Percentiles rank a stretch among this genome's conserved stretches.
Conservation (phyloP, 2,888 invertebrate species). For the Octonoba sinensis region DNA sequence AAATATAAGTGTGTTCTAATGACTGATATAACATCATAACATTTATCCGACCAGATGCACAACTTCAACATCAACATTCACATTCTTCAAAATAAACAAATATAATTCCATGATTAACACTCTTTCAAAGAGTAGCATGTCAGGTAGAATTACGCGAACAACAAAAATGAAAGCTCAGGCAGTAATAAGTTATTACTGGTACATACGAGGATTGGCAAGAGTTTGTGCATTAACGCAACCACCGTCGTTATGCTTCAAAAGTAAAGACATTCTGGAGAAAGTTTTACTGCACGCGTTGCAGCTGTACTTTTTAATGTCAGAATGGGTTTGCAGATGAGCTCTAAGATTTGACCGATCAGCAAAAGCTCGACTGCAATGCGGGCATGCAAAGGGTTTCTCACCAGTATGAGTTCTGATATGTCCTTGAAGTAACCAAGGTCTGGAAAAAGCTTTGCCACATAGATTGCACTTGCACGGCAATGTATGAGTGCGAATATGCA, state of each 20-base stretch:
- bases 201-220: not conserved
- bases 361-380: conserved; percentile 94
- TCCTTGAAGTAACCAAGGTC: conserved; percentile 97
- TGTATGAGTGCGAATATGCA: conserved; percentile 99
- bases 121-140: too few relatives aligned
- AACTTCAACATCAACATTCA: too few relatives aligned
- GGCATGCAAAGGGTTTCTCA: conserved; percentile 96
- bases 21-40: too few relatives aligned
- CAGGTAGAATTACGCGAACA: too few relatives aligned
- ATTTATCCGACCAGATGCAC: too few relatives aligned
- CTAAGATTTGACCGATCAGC: conserved; percentile 96
- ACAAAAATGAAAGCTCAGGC: too few relatives aligned
- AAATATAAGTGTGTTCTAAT: too few relatives aligned
- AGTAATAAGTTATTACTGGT: too few relatives aligned
- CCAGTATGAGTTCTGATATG: conserved; percentile 98
- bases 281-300: conserved; percentile 93
- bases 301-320: conserved; percentile 96
- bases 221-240: conserved; percentile 76
- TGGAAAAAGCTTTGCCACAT: conserved; percentile 96
- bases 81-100: too few relatives aligned
- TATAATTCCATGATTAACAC: too few relatives aligned
- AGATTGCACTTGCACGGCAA: conserved; percentile 95
- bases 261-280: conserved; percentile 94
- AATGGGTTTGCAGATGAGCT: conserved; percentile 97
- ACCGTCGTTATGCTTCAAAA: conserved; percentile 91